Conservation (phyloP, 1,140 invertebrate genomes). For the Trigoniulus corallinus region DNA sequence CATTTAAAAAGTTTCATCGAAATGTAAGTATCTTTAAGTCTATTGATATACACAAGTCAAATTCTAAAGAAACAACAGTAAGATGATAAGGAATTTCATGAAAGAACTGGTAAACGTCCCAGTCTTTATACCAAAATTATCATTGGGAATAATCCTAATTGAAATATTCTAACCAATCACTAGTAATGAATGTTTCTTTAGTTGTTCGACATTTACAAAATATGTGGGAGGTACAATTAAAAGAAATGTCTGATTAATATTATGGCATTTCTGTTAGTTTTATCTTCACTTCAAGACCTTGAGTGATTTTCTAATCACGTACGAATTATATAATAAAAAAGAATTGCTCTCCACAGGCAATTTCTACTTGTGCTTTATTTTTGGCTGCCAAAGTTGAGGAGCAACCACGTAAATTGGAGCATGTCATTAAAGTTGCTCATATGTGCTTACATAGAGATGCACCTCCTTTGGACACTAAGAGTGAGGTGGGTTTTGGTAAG, state of each 20-base stretch:
- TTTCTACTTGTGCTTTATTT: constrained; percentile 73
- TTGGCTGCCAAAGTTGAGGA: constrained; percentile 94
- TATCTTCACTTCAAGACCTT: neutral
- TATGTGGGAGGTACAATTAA: no score
- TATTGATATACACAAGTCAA: no score
- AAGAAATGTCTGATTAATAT: neutral
- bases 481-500: constrained; percentile 48
- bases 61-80: no score
- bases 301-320: neutral
- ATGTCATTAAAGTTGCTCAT: constrained; percentile 81
- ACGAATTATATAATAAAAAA: constrained; percentile 12
- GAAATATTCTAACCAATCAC: no score
- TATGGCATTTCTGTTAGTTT: neutral
- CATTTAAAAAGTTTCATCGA: constrained; percentile 65
- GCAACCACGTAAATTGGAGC: constrained; percentile 86
- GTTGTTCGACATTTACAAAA: no score
- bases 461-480: constrained; percentile 43
- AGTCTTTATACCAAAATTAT: no score
- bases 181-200: no score
- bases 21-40: constrained; percentile 33
- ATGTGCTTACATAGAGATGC: constrained; percentile 48
- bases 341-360: no score
- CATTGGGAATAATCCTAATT: no score
- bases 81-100: no score
- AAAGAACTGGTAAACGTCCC: no score